These are phyloP conservation scores for Ctenopoma kingsleyae DNA, from an alignment of 2,797 vertebrate species.

Conservation along the genomic window DNA sequence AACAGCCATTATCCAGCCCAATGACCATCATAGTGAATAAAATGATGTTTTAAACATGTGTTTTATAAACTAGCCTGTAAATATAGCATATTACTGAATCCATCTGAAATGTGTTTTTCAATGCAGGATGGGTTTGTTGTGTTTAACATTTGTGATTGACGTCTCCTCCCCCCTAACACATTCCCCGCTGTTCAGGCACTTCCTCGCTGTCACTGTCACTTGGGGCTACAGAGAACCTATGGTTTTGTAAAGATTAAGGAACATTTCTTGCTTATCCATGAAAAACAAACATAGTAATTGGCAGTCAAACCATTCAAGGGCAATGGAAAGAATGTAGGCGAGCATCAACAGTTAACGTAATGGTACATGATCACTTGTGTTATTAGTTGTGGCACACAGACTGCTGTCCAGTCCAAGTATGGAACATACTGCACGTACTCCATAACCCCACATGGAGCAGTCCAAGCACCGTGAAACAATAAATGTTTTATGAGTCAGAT, in stretches of 20 bases:
- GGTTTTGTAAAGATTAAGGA: constrained; percentile 66
- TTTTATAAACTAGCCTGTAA: constrained; percentile 30
- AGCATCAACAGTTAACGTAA: constrained; percentile 59
- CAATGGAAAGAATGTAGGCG: constrained; percentile 63
- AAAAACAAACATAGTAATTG: constrained; percentile 73
- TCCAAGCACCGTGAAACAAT: too few species aligned
- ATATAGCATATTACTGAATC: constrained; percentile 40
- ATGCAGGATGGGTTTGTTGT: constrained; percentile 8
- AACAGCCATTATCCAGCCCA: constrained; percentile 45
- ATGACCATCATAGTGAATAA: constrained; percentile 58
- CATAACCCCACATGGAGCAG: constrained; percentile 37
- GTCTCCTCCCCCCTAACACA: constrained; percentile 49
- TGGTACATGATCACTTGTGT: constrained; percentile 60
- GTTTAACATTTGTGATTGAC: constrained; percentile 52
- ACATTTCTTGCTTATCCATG: constrained; percentile 52
- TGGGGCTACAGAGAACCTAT: constrained; percentile 43
- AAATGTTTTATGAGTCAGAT: too few species aligned
- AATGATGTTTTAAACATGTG: constrained; percentile 53
- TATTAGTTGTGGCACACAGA: constrained; percentile 65
- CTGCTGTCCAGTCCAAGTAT: too few species aligned
- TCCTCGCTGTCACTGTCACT: constrained; percentile 58
- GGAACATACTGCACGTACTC: constrained; percentile 43
- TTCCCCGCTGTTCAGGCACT: constrained; percentile 49
- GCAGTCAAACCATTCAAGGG: constrained; percentile 70
- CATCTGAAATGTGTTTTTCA: constrained; percentile 38